Conservation (phyloP, 2,113 vertebrate species). For the Indicator maculatus region DNA sequence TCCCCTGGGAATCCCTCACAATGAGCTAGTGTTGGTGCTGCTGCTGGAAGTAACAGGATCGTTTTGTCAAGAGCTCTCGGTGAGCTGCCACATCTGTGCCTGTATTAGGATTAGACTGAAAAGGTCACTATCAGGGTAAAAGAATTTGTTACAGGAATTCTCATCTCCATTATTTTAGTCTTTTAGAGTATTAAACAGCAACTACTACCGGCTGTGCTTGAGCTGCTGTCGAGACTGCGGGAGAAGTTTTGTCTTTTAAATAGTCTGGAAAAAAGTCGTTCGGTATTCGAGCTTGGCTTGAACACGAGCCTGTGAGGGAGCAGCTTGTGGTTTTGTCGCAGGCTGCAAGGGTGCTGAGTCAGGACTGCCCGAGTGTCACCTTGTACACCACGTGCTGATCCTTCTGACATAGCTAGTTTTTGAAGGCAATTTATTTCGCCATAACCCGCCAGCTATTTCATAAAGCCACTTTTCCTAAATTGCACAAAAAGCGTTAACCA, state of each 20-base stretch:
- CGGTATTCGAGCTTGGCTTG: accelerated
- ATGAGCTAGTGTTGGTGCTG: background rate
- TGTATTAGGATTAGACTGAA: background rate
- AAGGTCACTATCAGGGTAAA: background rate
- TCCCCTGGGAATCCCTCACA: background rate
- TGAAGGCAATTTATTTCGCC: background rate
- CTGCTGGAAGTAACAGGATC: background rate
- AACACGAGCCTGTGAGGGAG: accelerated
- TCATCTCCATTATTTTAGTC: background rate
- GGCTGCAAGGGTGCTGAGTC: background rate
- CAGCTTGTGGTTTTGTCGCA: accelerated
- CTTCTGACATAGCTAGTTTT: background rate
- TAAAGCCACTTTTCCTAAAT: background rate
- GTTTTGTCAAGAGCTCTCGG: background rate
- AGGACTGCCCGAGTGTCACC: background rate
- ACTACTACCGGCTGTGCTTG: no score
- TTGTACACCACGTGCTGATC: accelerated
- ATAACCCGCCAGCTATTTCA: background rate
- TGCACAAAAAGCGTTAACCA: background rate
- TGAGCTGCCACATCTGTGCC: background rate
- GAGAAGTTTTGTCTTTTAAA: background rate
- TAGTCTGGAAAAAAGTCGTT: accelerated
- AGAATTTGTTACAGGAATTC: background rate
- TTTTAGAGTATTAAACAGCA: background rate
- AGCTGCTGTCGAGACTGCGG: background rate